A percentile compares a stretch with the other conserved stretches of the same genome.
Evolutionary conservation across 2,797 vertebrate genomes (phyloP).

Genomic region (Perdix hodgsoniae): DNA sequence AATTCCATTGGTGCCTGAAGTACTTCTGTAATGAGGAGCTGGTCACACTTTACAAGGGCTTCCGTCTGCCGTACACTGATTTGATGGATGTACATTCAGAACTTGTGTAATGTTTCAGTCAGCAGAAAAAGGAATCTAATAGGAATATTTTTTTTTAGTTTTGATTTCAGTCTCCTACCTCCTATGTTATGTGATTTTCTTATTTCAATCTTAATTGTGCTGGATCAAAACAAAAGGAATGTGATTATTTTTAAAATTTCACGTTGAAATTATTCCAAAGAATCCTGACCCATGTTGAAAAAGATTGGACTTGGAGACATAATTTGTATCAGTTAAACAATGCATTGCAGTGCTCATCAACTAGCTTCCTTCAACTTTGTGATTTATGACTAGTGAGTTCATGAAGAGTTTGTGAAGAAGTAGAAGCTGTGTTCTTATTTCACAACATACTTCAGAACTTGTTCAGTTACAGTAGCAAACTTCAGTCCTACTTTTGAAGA

Average conservation of each 20-base stretch:
- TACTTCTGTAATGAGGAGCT: background rate
- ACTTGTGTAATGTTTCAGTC: background rate
- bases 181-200: background rate
- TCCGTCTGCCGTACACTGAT: rapidly evolving
- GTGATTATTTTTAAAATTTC: background rate
- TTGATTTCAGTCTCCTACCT: background rate
- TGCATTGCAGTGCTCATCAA: rapidly evolving
- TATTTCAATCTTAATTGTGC: background rate
- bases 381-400: background rate
- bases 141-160: background rate
- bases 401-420: background rate
- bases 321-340: background rate
- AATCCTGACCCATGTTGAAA: background rate
- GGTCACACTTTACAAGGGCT: background rate
- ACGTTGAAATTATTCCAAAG: background rate
- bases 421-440: background rate
- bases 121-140: background rate
- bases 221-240: background rate
- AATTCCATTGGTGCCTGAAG: background rate
- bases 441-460: background rate
- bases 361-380: background rate
- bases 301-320: background rate
- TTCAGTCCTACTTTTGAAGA: background rate
- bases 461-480: background rate
- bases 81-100: background rate